Evolutionary conservation across 2,888 invertebrate species (phyloP), one percentile per base, ranked within the genome.

Genomic region (Brenthis ino): DNA sequence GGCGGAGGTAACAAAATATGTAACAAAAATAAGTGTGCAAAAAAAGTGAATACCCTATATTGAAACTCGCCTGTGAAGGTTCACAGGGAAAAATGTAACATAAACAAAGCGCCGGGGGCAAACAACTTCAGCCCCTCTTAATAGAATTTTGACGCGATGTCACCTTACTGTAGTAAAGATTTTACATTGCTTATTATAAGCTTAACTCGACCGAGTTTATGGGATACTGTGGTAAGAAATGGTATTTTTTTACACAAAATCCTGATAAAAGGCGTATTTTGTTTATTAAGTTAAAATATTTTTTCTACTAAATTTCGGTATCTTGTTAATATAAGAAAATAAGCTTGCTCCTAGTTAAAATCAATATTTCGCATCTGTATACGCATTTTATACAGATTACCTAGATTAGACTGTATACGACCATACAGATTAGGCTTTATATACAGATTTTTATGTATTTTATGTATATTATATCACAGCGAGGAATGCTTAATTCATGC

Each of bases 51-150:
- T 69, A 63, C 72, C 72, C 74, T 73, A 74, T 76, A 77, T 75
- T 66, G 74, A 70, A 71, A 64, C 71, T 65, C 16, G 66, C 69
- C 65, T 65, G 69, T 76, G 78, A 74, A 79, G 79, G 79, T 79
- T 81, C 82, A 80, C 83, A 84, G 81, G 82, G 82, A 83, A 84
- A 82, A 83, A 85, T 82, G 83, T 86, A 80, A 84, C 85, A 84
- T 85, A 88, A 86, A 87, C 83, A 84, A 83, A 80, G 79, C 79
- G 82, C 77, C 75, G 69, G 77, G 77, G 81, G 81, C 84, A 87
- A 86, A 87, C 85, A 85, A 82, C 81, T 85, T 84, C 83, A 85
- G 86, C 82, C 84, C 81, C 82, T 83, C 85, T 85, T 86, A 87
- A 88, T 86, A 87, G 86, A 86, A 87, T 88, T 85, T 82, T 83